A percentile compares a stretch with the other conserved stretches of the same genome.
phyloP scores from a whole-genome alignment of 2,113 vertebrate genomes.

The Cyphomyrus plagiostoma region DNA sequence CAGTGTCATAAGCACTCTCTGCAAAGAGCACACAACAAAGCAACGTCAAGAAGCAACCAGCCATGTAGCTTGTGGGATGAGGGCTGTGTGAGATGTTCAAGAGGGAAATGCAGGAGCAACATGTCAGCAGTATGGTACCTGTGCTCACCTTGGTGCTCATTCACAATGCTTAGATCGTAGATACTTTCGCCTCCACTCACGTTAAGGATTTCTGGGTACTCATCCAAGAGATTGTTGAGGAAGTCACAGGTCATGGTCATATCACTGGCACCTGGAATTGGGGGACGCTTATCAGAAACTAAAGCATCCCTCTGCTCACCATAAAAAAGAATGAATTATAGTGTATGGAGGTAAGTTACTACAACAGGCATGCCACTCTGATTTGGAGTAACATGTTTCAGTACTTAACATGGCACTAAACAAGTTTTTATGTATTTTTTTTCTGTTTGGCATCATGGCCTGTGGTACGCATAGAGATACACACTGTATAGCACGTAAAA shows the following conservation, averaged over 20 bases:
- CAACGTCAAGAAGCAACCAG: not conserved
- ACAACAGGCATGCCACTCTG: not conserved
- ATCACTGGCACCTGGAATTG: constrained; percentile 43
- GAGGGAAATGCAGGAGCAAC: not conserved
- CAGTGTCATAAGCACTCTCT: constrained; percentile 37
- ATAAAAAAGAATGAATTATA: not conserved
- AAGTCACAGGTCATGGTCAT: constrained; percentile 57
- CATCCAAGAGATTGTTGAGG: constrained; percentile 55
- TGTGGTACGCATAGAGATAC: no score
- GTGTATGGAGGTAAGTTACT: not conserved
- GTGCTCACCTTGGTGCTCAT: constrained; percentile 40
- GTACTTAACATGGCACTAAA: not conserved
- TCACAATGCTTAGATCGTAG: constrained; percentile 21
- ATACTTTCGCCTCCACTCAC: constrained; percentile 34
- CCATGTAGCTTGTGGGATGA: not conserved
- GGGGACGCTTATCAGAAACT: not conserved
- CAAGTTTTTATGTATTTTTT: not conserved
- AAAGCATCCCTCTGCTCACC: not conserved
- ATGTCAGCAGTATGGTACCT: not conserved
- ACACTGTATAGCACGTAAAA: not conserved
- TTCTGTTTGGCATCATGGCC: not conserved
- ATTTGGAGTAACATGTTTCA: not conserved
- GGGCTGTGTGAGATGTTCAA: not conserved
- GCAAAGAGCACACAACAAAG: not conserved
- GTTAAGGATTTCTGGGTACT: constrained; percentile 47